Percentiles rank a stretch among this genome's conserved stretches.
Conservation (phyloP, 2,113 vertebrate species). For the Melanostigma gelatinosum region DNA sequence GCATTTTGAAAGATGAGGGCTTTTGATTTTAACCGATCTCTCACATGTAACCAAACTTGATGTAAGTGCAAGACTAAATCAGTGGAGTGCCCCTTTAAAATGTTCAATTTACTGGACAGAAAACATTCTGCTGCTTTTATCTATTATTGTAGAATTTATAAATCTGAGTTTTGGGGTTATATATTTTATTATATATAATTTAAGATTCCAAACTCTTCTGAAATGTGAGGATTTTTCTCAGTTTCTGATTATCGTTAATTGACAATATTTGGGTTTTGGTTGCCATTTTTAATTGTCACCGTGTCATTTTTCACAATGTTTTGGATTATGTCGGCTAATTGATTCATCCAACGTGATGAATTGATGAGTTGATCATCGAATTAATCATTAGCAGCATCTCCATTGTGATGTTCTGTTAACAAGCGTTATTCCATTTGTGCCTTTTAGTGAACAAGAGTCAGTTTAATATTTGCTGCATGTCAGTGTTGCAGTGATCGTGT, state of each 20-base stretch:
- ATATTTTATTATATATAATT: neutral
- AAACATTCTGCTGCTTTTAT: neutral
- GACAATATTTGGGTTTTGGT: neutral
- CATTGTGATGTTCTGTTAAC: neutral
- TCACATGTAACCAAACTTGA: neutral
- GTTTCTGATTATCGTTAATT: neutral
- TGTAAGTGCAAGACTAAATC: neutral
- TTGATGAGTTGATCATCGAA: neutral
- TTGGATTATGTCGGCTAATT: neutral
- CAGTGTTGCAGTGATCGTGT: slow-evolving; percentile 60
- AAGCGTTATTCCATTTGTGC: neutral
- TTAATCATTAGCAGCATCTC: neutral
- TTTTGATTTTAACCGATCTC: neutral
- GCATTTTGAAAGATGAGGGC: neutral
- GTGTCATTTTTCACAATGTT: neutral
- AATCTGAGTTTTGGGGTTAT: neutral
- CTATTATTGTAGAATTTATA: neutral
- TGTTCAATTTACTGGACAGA: neutral
- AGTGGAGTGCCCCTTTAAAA: neutral
- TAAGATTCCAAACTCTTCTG: neutral
- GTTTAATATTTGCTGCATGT: slow-evolving; percentile 24
- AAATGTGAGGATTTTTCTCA: neutral
- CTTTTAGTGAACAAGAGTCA: slow-evolving; percentile 4
- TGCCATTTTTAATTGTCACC: too few species aligned
- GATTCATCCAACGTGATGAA: neutral